phyloP scores from a whole-genome alignment of 35 echinoderm and acorn worm species.

The Holothuria glaberrima region DNA sequence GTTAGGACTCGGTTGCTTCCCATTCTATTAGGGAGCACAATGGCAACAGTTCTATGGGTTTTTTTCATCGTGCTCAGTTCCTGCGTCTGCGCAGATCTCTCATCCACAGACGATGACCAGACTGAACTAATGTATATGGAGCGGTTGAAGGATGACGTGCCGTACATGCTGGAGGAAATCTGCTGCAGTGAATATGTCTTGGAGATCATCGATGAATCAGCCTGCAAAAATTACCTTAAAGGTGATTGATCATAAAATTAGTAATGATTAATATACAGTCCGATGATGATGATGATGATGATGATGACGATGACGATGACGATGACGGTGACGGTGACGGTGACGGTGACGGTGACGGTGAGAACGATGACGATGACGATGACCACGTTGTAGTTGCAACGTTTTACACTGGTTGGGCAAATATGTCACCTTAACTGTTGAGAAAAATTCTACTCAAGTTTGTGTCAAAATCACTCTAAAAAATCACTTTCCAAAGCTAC shows the following conservation, averaged over 20 bases:
- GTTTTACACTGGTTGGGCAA: no score
- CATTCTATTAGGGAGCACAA: neutral
- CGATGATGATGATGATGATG: neutral
- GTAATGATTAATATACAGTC: neutral
- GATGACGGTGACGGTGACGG: no score
- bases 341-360: no score
- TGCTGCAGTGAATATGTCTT: slow-evolving; percentile 19
- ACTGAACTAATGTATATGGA: neutral
- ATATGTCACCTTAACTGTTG: no score
- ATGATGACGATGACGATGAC: neutral
- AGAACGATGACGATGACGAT: neutral
- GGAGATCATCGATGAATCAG: neutral
- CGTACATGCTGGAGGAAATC: slow-evolving; percentile 26
- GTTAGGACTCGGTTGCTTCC: no score
- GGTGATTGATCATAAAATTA: neutral
- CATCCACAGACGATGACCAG: neutral
- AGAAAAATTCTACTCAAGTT: no score
- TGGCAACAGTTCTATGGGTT: slow-evolving; percentile 10
- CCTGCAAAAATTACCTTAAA: neutral
- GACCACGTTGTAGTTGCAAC: no score
- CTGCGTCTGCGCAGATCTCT: neutral
- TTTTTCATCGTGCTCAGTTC: neutral
- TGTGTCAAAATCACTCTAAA: no score
- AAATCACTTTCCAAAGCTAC: no score
- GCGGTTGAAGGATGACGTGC: neutral